A percentile compares a stretch with the other conserved stretches of the same genome.
These are phyloP conservation scores for Eristalis arbustorum DNA, from an alignment of 2,888 invertebrate species.

Conservation along the genomic window DNA sequence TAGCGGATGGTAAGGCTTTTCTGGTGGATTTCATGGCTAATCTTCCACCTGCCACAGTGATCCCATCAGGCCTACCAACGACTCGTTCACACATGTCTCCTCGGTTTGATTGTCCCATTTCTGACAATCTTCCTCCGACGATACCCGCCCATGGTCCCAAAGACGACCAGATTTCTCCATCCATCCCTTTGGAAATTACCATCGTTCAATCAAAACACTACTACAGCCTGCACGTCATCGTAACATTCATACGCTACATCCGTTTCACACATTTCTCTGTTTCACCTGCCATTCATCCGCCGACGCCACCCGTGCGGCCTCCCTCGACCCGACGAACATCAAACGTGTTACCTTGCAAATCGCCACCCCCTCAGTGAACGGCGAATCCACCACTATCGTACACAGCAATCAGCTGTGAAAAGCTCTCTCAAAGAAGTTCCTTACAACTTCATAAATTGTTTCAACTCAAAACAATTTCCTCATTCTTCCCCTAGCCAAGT, in stretches of 20 bases:
- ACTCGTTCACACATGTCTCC: too few species aligned
- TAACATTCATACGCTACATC: background rate
- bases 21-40: too few species aligned
- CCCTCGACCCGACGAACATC: background rate
- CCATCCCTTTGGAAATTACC: background rate
- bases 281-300: background rate
- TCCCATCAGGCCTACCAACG: too few species aligned
- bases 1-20: too few species aligned
- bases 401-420: conserved; percentile 57
- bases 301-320: too few species aligned
- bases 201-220: background rate
- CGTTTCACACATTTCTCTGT: background rate
- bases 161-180: background rate
- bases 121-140: too few species aligned
- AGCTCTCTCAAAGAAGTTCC: conserved; percentile 26
- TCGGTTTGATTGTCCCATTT: too few species aligned
- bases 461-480: conserved; percentile 38
- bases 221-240: background rate
- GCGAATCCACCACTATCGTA: conserved; percentile 2
- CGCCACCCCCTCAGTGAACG: conserved; percentile 26
- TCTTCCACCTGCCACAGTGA: too few species aligned
- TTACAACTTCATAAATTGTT: conserved; percentile 39
- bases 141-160: background rate
- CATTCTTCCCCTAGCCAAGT: conserved; percentile 46
- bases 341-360: background rate